phyloP scores from a whole-genome alignment of 2,113 vertebrate species.

The Poeciliopsis turrubarensis region DNA sequence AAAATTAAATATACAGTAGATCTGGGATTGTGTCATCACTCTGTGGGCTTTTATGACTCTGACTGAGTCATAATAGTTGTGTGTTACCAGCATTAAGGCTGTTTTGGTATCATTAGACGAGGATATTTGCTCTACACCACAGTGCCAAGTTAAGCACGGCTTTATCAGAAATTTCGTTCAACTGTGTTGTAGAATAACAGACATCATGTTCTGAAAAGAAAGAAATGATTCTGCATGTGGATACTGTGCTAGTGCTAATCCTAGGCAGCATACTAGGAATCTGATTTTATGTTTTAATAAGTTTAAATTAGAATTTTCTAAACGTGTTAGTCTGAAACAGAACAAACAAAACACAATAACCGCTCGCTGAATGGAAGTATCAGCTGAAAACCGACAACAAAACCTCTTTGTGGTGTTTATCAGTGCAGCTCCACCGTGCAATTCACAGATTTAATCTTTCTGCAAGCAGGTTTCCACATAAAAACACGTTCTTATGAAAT shows the following conservation, averaged over 20 bases:
- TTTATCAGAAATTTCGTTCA: neutral
- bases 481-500: constrained; percentile 1
- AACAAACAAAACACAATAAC: neutral
- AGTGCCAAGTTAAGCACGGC: neutral
- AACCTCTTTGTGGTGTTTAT: constrained; percentile 4
- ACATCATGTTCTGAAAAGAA: neutral
- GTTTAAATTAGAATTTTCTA: neutral
- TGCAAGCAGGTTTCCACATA: neutral
- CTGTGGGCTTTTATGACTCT: constrained; percentile 20
- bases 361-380: neutral
- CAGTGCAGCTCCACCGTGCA: neutral
- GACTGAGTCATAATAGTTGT: neutral
- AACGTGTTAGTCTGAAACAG: neutral
- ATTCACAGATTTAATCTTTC: constrained; percentile 5
- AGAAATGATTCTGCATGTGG: neutral
- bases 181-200: neutral
- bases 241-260: neutral
- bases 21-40: neutral
- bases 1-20: neutral
- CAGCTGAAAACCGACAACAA: constrained; percentile 7
- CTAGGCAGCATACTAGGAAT: neutral
- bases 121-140: neutral
- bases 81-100: neutral
- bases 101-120: neutral
- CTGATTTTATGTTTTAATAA: neutral